A percentile compares a stretch with the other conserved stretches of the same genome.
Evolutionary conservation across 2,888 invertebrate species (phyloP).

Genomic region (Drosophila flavopinicola): DNA sequence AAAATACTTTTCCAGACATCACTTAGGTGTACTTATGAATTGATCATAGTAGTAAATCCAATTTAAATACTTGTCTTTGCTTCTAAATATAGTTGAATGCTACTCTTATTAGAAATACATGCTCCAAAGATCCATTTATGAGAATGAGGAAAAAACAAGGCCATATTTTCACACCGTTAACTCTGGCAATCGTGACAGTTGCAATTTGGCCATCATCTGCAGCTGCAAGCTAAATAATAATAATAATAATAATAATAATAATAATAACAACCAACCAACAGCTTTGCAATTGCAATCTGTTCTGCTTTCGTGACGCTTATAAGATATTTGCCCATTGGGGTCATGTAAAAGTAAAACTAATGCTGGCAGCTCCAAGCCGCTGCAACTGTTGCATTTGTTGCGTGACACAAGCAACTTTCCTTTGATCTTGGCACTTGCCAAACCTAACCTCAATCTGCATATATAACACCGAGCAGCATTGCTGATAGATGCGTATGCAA

Average conservation of each 20-base stretch:
- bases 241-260: constrained; percentile 8
- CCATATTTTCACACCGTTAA: constrained; percentile 5
- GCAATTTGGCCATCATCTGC: constrained; percentile 32
- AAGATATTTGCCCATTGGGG: constrained; percentile 54
- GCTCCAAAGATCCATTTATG: neutral
- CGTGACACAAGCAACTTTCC: constrained; percentile 42
- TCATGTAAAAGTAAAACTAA: constrained; percentile 68
- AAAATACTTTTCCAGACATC: too few relatives aligned
- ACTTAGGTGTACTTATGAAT: too few relatives aligned
- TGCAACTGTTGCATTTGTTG: constrained; percentile 20
- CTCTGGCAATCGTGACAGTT: constrained; percentile 16
- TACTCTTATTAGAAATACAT: too few relatives aligned
- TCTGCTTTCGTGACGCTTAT: constrained; percentile 66
- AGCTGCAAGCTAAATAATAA: constrained; percentile 17
- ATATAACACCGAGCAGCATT: too few relatives aligned
- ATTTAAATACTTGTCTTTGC: too few relatives aligned
- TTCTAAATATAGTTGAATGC: too few relatives aligned
- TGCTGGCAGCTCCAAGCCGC: constrained; percentile 16
- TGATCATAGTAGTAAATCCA: too few relatives aligned
- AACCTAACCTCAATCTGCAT: constrained; percentile 1
- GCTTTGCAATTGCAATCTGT: constrained; percentile 53
- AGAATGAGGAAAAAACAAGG: neutral
- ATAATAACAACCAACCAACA: too few relatives aligned
- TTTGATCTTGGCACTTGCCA: constrained; percentile 14
- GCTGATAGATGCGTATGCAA: constrained; percentile 13